Conservation (phyloP, 2,888 invertebrate species). For the Therioaphis trifolii region DNA sequence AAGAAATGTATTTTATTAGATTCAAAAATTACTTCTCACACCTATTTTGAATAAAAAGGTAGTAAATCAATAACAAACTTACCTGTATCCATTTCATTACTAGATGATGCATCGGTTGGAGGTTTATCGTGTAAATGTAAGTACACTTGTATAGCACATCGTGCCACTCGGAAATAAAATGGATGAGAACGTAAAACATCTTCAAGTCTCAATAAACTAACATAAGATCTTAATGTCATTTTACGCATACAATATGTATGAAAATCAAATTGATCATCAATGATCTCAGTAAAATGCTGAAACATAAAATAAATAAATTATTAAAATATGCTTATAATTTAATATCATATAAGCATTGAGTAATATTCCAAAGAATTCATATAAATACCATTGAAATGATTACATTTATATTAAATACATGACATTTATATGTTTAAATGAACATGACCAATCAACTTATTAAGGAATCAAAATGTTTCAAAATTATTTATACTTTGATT, state of each 20-base stretch:
- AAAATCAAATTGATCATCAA: constrained; percentile 99
- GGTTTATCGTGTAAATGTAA: constrained; percentile 87
- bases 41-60: too few species aligned
- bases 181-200: constrained; percentile 93
- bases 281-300: constrained; percentile 98
- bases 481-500: too few species aligned
- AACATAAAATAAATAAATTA: constrained; percentile 67
- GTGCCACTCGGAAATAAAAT: constrained; percentile 95
- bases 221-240: constrained; percentile 98
- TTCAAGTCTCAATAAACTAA: constrained; percentile 92
- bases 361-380: too few species aligned
- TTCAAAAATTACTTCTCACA: too few species aligned
- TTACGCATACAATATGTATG: constrained; percentile 99
- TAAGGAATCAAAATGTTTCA: too few species aligned
- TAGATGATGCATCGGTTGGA: constrained; percentile 83
- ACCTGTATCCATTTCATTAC: constrained; percentile 91
- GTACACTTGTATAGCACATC: constrained; percentile 91
- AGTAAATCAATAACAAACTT: constrained; percentile 67
- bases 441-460: too few species aligned
- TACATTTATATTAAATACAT: too few species aligned
- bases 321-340: neutral
- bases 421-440: too few species aligned
- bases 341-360: neutral
- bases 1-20: too few species aligned
- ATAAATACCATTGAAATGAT: too few species aligned